Base-by-base conservation (phyloP, 2,888 invertebrate genomes). In the Drosophila limbata region DNA sequence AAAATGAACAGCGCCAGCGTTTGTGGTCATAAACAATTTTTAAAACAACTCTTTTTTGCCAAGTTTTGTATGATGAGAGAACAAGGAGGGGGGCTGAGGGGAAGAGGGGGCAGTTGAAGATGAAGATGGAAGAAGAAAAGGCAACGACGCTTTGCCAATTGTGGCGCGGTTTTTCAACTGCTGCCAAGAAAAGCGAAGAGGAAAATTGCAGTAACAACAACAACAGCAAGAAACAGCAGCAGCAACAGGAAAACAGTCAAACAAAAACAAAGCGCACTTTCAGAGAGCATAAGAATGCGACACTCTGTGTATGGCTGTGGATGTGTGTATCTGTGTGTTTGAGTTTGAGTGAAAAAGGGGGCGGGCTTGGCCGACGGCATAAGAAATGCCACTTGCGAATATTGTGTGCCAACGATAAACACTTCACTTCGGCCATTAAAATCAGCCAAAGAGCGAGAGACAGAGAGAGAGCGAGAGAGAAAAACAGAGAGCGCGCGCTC, bases 381-480 rank as follows among this genome's bases (percentile, higher is more conserved):
- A 90, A 90, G 90, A 85, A 89, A 87, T 89, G 87, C 88, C 89
- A 84, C 82, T 90, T 85, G 90, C 80, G 88, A 91, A 90, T 88
- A 91, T 91, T 89, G 90, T 91, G 85, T 91, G 91, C 90, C 85
- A 90, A 91, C 92, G 83, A 92, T 92, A 92, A 92, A 92, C 91
- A 92, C 92, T 92, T 92, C 92, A 92, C 89, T 92, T 91, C 92
- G 92, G 92, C 92, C 92, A 92, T 92, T 92, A 92, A 92, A 92
- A 92, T 91, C 90, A 88, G 70, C 67, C 80, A 71, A 60, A 68
- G 71, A 70, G 76, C 28, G 72, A 44, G 61, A 50, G 51, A 31
- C 59, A 35, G 65, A 42, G 64, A 53, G 61, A 28, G 52, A 57
- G 66, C 45, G 64, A 66, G 68, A 82, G 70, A 55, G 60, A 48